Evolutionary conservation across 2,797 vertebrate species (phyloP), one percentile per base, ranked within the genome.

Genomic region (Phoeniculus purpureus): DNA sequence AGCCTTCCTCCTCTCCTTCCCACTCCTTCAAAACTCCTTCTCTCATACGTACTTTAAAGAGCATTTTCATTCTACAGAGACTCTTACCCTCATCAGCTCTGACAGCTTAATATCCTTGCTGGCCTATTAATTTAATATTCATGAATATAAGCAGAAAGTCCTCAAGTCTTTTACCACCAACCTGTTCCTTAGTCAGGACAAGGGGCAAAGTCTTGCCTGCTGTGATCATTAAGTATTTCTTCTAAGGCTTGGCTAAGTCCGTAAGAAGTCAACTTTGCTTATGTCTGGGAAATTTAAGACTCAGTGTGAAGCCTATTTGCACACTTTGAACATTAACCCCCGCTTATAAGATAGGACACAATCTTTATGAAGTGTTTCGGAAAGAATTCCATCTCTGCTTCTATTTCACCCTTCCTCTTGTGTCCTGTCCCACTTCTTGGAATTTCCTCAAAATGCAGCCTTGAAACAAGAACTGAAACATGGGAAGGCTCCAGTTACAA

Each of bases 121-220:
- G 51, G 25, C 81, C 40, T 91, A 40, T 82, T 91, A 92, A 91
- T 85, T 91, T 89, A 82, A 89, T 92, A 92, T 88, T 90, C 48
- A 88, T 91, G 51, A 93, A 72, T 83, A 72, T 81, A 55, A 92
- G 67, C 48, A 87, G 74, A 85, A 88, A 83, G n/a, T n/a, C 14
- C 62, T 90, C 25, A 51, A 81, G 47, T 47, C 32, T 85, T 21
- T 79, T 76, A 62, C 64, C 52, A 82, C 40, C 64, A 91, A 27
- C 56, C 27, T 77, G 12, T 77, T 94, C 79, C 48, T 90, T 75
- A 59, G 43, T 75, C 66, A 94, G 81, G 74, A 81, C 66, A 91
- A 94, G 66, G 62, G 74, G 71, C 80, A 75, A 90, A 87, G 29
- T 77, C 80, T 67, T 85, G 61, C 82, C 68, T 95, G 79, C 85